Evolutionary conservation across 92 coral and sea anemone species (phyloP), one percentile per base, ranked within the genome.

Genomic region (Umimayanthus kanabou): DNA sequence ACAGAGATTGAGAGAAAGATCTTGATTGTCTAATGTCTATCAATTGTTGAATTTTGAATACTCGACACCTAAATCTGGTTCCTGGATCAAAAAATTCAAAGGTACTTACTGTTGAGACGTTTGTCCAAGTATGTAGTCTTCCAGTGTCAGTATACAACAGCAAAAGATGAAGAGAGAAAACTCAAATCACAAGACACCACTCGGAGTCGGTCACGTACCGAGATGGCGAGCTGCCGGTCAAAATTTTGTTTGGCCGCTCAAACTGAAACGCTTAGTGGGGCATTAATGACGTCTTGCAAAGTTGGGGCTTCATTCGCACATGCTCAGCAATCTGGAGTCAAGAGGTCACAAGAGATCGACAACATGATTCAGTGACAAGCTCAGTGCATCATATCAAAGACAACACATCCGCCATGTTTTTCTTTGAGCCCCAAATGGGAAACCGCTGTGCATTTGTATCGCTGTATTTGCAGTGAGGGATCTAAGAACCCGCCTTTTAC

Each of bases 321-420:
- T 83, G 87, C 87, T 47, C 77, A 70, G 87, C 87, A 47, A 73
- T 14, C 65, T 70, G 43, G 87, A 43, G 87, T 82, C 87, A 83
- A 83, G 45, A 83, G 87, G 87, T 83, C 87, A 83, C 74, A 39
- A 28, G 43, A 43, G 87, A 83, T 83, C 77, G 43, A 67, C 43
- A 70, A 83, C 47, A 23, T 47, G 87, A 83, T 70, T 70, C 16
- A 47, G 71, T 25, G 64, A 47, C 76, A 83, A 81, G 39, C 85
- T 71, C 76, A 82, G 26, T 26, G 45, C 25, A 43, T 11, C 57
- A 10, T 33, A 0, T 33, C 37, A 37, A 30, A 15, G 77, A 15
- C 69, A 28, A 55, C 39, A 26, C 83, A 55, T 50, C 30, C 67
- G 18, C 39, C 43, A 25, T 78, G 64, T 61, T 78, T 78, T 47